Evolutionary conservation across 1,140 invertebrate species (phyloP), one percentile per base, ranked within the genome.

Genomic region (Carposina sasakii): DNA sequence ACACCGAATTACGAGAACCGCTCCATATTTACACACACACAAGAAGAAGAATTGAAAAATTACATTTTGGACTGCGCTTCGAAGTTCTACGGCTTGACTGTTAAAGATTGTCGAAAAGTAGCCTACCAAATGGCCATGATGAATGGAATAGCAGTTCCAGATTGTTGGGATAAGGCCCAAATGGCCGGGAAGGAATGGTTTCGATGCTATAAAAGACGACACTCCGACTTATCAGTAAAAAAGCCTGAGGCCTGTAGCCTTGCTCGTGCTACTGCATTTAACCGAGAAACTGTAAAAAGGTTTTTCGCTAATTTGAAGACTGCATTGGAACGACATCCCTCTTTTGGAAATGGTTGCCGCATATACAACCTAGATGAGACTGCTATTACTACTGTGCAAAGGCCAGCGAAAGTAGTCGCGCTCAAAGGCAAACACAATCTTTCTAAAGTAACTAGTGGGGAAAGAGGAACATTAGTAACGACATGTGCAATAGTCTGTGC

Each of bases 391-490:
- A 36, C 33, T 9, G 13, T 36, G 13, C 33, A 36, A 36, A 6
- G 5, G 5, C 5, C 12, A 26, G 24, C 12, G 24, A 26, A 26
- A 26, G 5, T 5, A 5, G 15, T 30, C 6, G 28, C 12, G 2
- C 10, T 10, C 28, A 30, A 30, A 30, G 28, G n/a, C n/a, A n/a
- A n/a, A n/a, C n/a, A n/a, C n/a, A n/a, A n/a, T n/a, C n/a, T n/a
- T n/a, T n/a, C 69, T 34, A 66, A 70, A 48, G 58, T 76, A 1
- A 82, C 76, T n/a, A 79, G 72, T 39, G 71, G 68, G 19, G 84
- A 87, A 68, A 66, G 67, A 43, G 81, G 83, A 4, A 67, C 59
- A 16, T 41, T 85, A 2, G 73, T 86, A 5, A 86, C 82, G 10
- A 66, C 72, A 0, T 72, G 65, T 26, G 65, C 52, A 44, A 66